Evolutionary conservation across 1,140 invertebrate species (phyloP).

Genomic region (Sinella curviseta): DNA sequence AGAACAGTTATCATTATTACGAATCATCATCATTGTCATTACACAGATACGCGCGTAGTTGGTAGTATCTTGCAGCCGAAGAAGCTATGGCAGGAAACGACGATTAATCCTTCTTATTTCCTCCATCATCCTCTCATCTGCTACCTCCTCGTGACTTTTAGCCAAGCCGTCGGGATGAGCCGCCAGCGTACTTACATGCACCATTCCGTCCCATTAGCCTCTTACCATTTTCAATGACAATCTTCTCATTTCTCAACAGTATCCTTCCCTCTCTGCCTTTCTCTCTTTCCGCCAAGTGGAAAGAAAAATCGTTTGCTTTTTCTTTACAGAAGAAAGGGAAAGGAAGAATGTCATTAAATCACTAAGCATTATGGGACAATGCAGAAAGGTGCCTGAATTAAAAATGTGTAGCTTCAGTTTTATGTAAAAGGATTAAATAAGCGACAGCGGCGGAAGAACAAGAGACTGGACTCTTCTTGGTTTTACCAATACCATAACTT

Average conservation of each 20-base stretch:
- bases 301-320: too few species aligned
- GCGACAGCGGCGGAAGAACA: too few species aligned
- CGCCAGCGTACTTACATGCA: not conserved
- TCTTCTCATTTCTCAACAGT: not conserved
- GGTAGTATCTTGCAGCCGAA: too few species aligned
- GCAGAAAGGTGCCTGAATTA: too few species aligned
- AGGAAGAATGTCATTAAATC: too few species aligned
- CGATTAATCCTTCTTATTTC: not conserved
- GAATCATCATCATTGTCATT: not conserved
- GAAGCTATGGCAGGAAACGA: too few species aligned
- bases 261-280: not conserved
- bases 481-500: too few species aligned
- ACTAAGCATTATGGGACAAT: too few species aligned
- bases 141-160: not conserved
- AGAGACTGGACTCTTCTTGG: too few species aligned
- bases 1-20: not conserved
- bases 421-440: too few species aligned
- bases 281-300: not conserved
- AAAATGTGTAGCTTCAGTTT: too few species aligned
- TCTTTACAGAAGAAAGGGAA: too few species aligned
- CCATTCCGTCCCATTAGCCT: conserved; percentile 13
- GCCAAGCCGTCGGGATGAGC: not conserved
- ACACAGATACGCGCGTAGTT: not conserved
- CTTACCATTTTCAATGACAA: conserved; percentile 16
- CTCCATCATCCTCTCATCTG: not conserved